Conservation (phyloP, 2,888 invertebrate genomes). For the Mactromeris polynyma region DNA sequence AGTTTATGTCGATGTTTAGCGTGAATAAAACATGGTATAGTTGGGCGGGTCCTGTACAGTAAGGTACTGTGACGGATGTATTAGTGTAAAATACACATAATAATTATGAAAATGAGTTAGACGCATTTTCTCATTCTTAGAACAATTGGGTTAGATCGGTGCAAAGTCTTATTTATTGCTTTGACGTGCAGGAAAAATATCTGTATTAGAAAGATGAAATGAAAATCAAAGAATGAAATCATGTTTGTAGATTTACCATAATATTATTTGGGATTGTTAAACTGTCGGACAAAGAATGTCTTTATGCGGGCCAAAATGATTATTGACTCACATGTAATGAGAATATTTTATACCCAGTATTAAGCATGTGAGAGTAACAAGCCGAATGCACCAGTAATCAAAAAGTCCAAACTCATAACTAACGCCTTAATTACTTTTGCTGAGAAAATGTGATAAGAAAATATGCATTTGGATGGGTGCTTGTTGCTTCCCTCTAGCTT, state of each 20-base stretch:
- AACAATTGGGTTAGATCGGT: not conserved
- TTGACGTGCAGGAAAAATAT: not conserved
- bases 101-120: not conserved
- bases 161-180: not conserved
- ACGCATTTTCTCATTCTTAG: not conserved
- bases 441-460: slow-evolving; percentile 38
- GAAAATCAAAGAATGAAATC: not conserved
- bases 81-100: not conserved
- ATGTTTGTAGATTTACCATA: not conserved
- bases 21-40: not conserved
- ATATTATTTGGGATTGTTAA: slow-evolving; percentile 18
- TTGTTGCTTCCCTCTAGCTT: slow-evolving; percentile 16
- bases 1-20: not conserved
- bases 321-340: slow-evolving; percentile 7
- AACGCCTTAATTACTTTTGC: slow-evolving; percentile 28
- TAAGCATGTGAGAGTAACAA: not conserved
- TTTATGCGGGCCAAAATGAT: not conserved
- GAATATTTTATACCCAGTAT: not conserved
- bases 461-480: slow-evolving; percentile 8
- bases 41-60: not conserved
- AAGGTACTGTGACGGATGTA: not conserved
- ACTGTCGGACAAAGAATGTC: slow-evolving; percentile 22
- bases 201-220: not conserved
- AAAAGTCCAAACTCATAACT: slow-evolving; percentile 18
- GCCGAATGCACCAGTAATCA: slow-evolving; percentile 21